These are phyloP conservation scores for Papilio machaon DNA, from an alignment of 1,140 invertebrate genomes.

Conservation along the genomic window DNA sequence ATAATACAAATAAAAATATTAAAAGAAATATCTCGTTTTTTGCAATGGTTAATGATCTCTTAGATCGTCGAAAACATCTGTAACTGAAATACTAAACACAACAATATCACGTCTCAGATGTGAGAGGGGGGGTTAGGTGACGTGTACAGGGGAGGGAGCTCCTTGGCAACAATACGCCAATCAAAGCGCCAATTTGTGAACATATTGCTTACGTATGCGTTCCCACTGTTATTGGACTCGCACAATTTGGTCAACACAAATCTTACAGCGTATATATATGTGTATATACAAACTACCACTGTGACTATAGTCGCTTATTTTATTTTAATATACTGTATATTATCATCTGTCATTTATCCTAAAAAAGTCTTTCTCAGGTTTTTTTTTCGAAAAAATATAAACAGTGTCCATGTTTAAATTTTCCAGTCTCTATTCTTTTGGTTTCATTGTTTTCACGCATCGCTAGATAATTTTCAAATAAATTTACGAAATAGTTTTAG, in stretches of 20 bases:
- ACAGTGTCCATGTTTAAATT: background rate
- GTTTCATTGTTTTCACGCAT: too few relatives aligned
- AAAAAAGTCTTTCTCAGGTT: background rate
- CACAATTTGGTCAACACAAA: conserved; percentile 5
- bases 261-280: background rate
- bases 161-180: conserved; percentile 22
- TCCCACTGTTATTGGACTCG: conserved; percentile 7
- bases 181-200: conserved; percentile 10
- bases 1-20: too few relatives aligned
- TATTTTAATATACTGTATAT: background rate
- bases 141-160: background rate
- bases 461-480: too few relatives aligned
- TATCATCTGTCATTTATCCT: background rate
- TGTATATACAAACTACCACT: background rate
- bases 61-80: background rate
- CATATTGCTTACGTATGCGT: conserved; percentile 14
- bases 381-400: background rate
- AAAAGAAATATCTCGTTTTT: too few relatives aligned
- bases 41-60: too few relatives aligned
- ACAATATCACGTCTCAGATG: conserved; percentile 8
- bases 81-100: background rate
- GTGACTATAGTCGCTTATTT: background rate
- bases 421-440: too few relatives aligned
- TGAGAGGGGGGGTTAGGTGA: background rate
- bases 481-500: too few relatives aligned